Evolutionary conservation across 2,113 vertebrate species (phyloP), one percentile per base, ranked within the genome.

Genomic region (Syngnathus scovelli): DNA sequence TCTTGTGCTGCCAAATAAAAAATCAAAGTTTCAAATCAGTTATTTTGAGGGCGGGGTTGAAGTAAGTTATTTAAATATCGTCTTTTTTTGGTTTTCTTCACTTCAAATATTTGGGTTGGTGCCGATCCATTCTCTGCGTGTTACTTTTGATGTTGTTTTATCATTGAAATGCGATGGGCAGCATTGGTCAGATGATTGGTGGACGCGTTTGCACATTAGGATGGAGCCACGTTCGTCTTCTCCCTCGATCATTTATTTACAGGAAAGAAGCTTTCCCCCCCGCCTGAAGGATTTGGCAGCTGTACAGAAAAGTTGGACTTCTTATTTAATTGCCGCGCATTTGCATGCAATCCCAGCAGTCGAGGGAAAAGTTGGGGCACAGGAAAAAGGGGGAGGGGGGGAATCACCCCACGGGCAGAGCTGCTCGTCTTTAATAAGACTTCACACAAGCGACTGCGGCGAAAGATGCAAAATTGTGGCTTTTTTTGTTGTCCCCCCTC

Each of bases 321-420:
- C 76, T 77, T 80, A 72, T 85, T 78, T 87, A 84, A 88, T 87
- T 88, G 82, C 85, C 72, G 72, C 80, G 78, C 74, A 73, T 85
- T 86, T 84, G 79, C 83, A 83, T 84, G 82, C 78, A 85, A 71
- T 84, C 84, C 83, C 76, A 77, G 66, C 80, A 86, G 82, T 86
- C 73, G 72, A 76, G 58, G 72, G 70, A 69, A 61, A 83, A 83
- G 80, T 86, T 79, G 69, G 80, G 69, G 78, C 63, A 74, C 64
- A 27, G 56, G 27, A 61, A 72, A 71, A 66, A 61, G 75, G 19
- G 1, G 48, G 64, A 65, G 77, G 39, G 78, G 78, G 74, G 69
- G 72, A 74, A 86, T 78, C 78, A 75, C 74, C 80, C 77, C 67
- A 67, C 74, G 71, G 46, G 70, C 71, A 77, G 69, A 78, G 81